Evolutionary conservation across 2,888 invertebrate genomes (phyloP), one percentile per base, ranked within the genome.

Genomic region (Nemoura dubitans): DNA sequence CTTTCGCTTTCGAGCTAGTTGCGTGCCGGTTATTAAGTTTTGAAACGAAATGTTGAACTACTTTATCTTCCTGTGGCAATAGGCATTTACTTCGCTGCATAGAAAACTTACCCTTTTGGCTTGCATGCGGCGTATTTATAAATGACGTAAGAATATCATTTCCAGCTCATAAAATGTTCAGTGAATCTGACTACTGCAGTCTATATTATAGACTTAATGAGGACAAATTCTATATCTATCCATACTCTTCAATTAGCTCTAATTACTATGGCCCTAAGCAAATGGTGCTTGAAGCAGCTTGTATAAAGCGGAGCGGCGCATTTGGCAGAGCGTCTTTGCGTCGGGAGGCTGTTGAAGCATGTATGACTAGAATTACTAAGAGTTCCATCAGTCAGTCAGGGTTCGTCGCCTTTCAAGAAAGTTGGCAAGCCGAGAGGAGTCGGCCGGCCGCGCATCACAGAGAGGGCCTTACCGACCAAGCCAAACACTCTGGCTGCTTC

Each of bases 351-450:
- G 83, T 86, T 86, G 86, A 86, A 82, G 86, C 86, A 82, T 86
- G 83, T 76, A 86, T 86, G 83, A 83, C 81, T 80, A n/a, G 83
- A 83, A 42, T 83, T 83, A 83, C 83, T 83, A 83, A 83, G 83
- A 83, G 83, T 83, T 43, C 86, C 87, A 87, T 87, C 87, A 85
- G 43, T 87, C 87, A 85, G 87, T 81, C 81, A 87, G 59, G 87
- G 87, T 87, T 87, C 87, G 87, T 87, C 87, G 87, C 87, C 87
- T 87, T 25, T 81, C 81, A 78, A 28, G 78, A 78, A 78, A 78
- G 27, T 78, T 78, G 78, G 78, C 78, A 78, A 26, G 25, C 5
- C 26, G 2, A 10, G 25, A 28, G 26, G 78, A 78, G 83, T 36
- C 29, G 80, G 36, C 30, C 10, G 29, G 28, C 81, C 30, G 28